phyloP scores from a whole-genome alignment of 1,140 invertebrate species.

The Bilobella aurantiaca region DNA sequence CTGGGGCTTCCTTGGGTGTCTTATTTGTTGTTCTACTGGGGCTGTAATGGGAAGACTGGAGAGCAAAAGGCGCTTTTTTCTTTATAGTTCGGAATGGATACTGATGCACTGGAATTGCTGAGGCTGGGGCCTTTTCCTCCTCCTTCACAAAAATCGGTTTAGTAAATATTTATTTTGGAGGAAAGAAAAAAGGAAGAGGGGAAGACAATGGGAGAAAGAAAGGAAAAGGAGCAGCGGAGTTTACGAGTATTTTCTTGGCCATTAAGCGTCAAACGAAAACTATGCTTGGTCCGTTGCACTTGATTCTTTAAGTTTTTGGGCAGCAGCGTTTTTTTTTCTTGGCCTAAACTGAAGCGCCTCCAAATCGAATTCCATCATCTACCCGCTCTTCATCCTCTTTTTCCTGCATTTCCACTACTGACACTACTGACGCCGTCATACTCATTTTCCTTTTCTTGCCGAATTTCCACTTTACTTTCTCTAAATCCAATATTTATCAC shows the following conservation, averaged over 20 bases:
- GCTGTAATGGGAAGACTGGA: background rate
- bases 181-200: background rate
- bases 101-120: background rate
- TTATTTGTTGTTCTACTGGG: background rate
- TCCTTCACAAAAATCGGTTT: constrained; percentile 30
- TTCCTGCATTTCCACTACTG: background rate
- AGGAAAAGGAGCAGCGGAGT: constrained; percentile 12
- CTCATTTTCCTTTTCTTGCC: background rate
- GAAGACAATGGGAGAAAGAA: constrained; percentile 11
- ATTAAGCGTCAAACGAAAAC: constrained; percentile 35
- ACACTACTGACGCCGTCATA: background rate
- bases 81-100: constrained; percentile 20
- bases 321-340: background rate
- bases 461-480: background rate
- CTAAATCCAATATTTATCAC: constrained; percentile 7
- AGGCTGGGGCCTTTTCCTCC: no score
- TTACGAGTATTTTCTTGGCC: constrained; percentile 35
- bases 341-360: no score
- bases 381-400: background rate
- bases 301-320: constrained; percentile 22
- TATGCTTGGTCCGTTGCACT: constrained; percentile 33
- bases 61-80: background rate
- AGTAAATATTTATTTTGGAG: constrained; percentile 34
- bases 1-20: background rate
- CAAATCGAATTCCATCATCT: constrained; percentile 6